Evolutionary conservation across 2,888 invertebrate genomes (phyloP), one percentile per base, ranked within the genome.

Genomic region (Ophraella communa): DNA sequence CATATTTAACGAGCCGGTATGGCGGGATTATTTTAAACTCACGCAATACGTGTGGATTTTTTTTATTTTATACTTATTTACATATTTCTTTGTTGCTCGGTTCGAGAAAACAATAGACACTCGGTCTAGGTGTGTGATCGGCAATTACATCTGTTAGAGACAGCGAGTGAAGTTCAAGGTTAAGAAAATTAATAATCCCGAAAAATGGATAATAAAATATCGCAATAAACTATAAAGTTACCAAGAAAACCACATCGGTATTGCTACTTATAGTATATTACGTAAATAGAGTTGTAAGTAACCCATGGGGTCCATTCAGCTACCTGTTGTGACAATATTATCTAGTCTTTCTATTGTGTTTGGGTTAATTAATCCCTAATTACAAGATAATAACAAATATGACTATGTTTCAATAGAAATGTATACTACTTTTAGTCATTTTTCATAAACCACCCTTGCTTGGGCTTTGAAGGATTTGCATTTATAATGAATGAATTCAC

Each of bases 101-200:
- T 33, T 27, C 14, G 21, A 20, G 47, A 33, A 47, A 57, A 57
- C 57, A 57, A 57, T 57, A 47, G 33, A 49, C 45, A 47, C 3
- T 33, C 17, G 33, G 57, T 57, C 45, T 57, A 23, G 57, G 57
- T 47, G 57, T n/a, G n/a, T 57, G 57, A 47, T 57, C 47, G n/a
- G 21, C 45, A 23, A 45, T 57, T 56, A 44, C 24, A n/a, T 35
- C 23, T n/a, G 20, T 24, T n/a, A 4, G 44, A 44, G 17, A 39
- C 39, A n/a, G 39, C 39, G 14, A 7, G 17, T 17, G 27, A 44
- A 56, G 55, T 27, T 56, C 55, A 56, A 56, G 55, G 55, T 27
- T 27, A 44, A 27, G 17, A 44, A 30, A 56, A 44, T 42, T 56
- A 21, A 56, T 39, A 5, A 39, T 14, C 39, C 17, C 14, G 8